Evolutionary conservation across 2,113 vertebrate genomes (phyloP).

Genomic region (Clinocottus analis): DNA sequence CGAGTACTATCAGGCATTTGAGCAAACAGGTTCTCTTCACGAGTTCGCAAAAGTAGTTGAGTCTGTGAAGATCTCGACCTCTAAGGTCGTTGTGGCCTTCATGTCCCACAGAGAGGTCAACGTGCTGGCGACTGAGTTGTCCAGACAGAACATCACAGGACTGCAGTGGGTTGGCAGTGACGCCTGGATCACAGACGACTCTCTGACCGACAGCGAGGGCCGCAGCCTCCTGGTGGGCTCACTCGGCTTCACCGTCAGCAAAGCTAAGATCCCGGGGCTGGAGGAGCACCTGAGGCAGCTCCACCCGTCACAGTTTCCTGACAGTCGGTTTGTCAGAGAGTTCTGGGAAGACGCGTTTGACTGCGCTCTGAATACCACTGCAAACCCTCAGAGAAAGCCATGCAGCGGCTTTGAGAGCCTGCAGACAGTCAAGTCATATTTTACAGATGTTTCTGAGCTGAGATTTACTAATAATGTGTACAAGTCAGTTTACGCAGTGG

Average conservation of each 20-base stretch:
- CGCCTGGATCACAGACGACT: constrained; percentile 84
- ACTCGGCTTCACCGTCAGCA: constrained; percentile 79
- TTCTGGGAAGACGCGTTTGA: constrained; percentile 83
- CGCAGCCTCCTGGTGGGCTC: constrained; percentile 74
- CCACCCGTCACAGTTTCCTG: constrained; percentile 77
- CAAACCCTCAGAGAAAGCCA: constrained; percentile 24
- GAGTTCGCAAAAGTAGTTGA: constrained; percentile 26
- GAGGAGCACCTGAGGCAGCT: constrained; percentile 75
- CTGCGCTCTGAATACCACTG: constrained; percentile 65
- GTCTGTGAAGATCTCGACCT: constrained; percentile 21
- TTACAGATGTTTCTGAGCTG: constrained; percentile 73
- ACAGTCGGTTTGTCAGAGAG: constrained; percentile 78
- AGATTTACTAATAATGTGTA: constrained; percentile 82
- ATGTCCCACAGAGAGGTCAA: constrained; percentile 30
- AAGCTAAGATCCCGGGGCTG: constrained; percentile 76
- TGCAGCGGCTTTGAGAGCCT: constrained; percentile 80
- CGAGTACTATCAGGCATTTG: constrained; percentile 41
- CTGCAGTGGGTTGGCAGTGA: constrained; percentile 83
- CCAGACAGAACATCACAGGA: constrained; percentile 71
- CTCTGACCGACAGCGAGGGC: constrained; percentile 70
- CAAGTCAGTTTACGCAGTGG: constrained; percentile 82
- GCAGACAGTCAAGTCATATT: constrained; percentile 57
- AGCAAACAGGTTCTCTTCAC: constrained; percentile 41
- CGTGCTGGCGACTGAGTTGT: constrained; percentile 54
- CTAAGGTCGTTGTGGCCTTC: constrained; percentile 20